Conservation (phyloP, 2,113 vertebrate species). For the Podiceps cristatus region DNA sequence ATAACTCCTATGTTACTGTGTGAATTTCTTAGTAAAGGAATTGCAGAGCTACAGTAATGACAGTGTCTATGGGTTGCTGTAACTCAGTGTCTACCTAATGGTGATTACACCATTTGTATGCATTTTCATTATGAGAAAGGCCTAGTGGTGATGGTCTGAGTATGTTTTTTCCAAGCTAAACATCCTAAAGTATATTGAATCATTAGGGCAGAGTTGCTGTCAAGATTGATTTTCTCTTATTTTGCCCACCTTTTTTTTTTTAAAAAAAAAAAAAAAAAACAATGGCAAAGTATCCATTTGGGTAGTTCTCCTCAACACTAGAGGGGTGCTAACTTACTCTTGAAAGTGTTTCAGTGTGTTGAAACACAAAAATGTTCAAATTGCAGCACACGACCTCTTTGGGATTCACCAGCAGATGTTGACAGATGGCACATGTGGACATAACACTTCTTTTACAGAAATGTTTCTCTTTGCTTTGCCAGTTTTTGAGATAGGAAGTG, state of each 20-base stretch:
- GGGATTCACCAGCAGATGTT: not conserved
- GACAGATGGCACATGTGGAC: slow-evolving; percentile 11
- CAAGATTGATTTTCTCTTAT: not conserved
- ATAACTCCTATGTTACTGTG: not conserved
- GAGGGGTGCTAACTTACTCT: not conserved
- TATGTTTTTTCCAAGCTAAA: not conserved
- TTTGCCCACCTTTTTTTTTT: not conserved
- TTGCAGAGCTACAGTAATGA: not conserved
- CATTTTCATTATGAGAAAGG: not conserved
- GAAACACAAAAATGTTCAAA: not conserved
- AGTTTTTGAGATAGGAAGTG: not conserved
- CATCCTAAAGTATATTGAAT: not conserved
- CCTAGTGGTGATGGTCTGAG: not conserved
- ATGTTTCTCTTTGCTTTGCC: slow-evolving; percentile 29
- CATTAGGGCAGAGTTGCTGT: not conserved
- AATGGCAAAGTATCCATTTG: not conserved
- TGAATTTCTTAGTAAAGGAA: not conserved
- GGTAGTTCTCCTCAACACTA: not conserved
- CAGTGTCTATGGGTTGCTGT: not conserved
- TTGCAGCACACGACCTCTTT: not conserved
- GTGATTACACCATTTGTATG: not conserved
- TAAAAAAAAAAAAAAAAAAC: not conserved
- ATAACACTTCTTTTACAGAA: not conserved
- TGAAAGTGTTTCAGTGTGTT: not conserved
- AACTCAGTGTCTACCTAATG: not conserved